Base-by-base conservation (phyloP, 2,113 vertebrate species). In the Vimba vimba region DNA sequence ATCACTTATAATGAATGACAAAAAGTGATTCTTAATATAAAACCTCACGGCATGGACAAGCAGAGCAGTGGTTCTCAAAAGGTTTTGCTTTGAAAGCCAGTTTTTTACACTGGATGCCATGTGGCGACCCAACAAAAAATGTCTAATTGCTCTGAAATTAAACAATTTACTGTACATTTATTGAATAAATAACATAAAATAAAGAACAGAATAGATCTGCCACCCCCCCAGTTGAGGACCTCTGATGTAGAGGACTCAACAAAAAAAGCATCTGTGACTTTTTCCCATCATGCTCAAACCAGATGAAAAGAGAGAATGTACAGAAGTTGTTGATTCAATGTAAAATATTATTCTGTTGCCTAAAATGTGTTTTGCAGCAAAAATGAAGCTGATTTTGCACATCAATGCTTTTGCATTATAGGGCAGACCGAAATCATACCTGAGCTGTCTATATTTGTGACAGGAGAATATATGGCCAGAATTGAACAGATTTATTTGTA, bases 321-420 rank as follows among this genome's bases (percentile, higher is more conserved):
- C 0, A 52, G 45, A 43, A 36, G 33, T 27, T 68, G 45, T 82
- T 47, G 62, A 55, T 82, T 82, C 21, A 21, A 82, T n/a, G 8
- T 33, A 11, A 82, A 69, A 50, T 52, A 82, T 50, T 82, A 69
- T 52, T 69, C 45, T 69, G 43, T 82, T 21, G 75, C 75, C 43
- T 23, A 52, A 47, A 64, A 11, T 81, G 39, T 45, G 39, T 66
- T 81, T 66, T 81, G 25, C 45, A 69, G 45, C 19, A 36, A 33
- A 82, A 19, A 52, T 69, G 27, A 82, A 66, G 79, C 39, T 66
- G 6, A 81, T 69, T 82, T 82, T 82, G 45, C 62, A 82, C 79
- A 82, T 82, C 62, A 82, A 36, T 82, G 62, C 62, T 64, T 69
- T 64, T 82, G 62, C 45, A 82, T 82, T 33, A 82, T 47, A 9